Conservation (phyloP, 2,888 invertebrate genomes). For the Drosophila borborema region DNA sequence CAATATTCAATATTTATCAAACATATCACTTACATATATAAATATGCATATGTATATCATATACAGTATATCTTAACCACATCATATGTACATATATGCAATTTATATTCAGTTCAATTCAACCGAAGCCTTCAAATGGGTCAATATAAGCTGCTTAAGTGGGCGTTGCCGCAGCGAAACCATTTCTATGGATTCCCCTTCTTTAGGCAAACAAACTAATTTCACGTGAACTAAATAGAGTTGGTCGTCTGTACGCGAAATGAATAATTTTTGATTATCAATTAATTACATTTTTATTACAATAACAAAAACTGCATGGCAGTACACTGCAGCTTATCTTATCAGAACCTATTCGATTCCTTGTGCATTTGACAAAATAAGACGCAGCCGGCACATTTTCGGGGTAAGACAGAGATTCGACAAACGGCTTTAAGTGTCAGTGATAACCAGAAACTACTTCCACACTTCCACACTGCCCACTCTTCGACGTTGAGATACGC, state of each 20-base stretch:
- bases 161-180: neutral
- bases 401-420: constrained; percentile 9
- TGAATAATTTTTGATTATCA: constrained; percentile 67
- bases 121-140: constrained; percentile 19
- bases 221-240: constrained; percentile 7
- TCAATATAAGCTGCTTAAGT: constrained; percentile 46
- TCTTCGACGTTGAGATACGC: constrained; percentile 51
- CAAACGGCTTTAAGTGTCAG: constrained; percentile 26
- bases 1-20: neutral
- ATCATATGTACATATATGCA: neutral
- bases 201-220: neutral
- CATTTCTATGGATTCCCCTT: constrained; percentile 44
- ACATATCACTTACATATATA: neutral
- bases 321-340: constrained; percentile 51
- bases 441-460: constrained; percentile 32
- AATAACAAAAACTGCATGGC: constrained; percentile 20
- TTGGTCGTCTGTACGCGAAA: neutral
- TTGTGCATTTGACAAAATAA: constrained; percentile 60
- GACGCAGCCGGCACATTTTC: constrained; percentile 66
- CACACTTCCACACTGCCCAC: constrained; percentile 30
- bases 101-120: neutral
- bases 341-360: constrained; percentile 28
- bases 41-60: neutral
- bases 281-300: constrained; percentile 69
- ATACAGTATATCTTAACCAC: neutral